Evolutionary conservation across 1,140 invertebrate genomes (phyloP).

Genomic region (Gonioctena quinquepunctata): DNA sequence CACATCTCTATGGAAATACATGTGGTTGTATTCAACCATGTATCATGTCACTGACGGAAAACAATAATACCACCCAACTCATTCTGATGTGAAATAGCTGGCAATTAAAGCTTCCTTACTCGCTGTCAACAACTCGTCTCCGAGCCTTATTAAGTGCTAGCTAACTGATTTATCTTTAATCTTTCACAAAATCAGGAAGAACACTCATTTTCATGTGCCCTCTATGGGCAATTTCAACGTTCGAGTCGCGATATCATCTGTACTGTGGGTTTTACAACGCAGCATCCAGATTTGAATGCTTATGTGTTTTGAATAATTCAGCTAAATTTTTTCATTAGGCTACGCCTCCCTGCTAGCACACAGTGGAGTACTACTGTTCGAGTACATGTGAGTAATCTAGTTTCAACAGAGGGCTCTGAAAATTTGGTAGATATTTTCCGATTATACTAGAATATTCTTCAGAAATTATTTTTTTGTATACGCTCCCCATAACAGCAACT

Average conservation of each 20-base stretch:
- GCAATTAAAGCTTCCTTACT: neutral
- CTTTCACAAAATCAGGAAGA: neutral
- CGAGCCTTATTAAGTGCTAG: neutral
- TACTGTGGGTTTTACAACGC: constrained; percentile 1
- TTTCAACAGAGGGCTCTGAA: too few species aligned
- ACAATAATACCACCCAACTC: neutral
- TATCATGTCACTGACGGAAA: neutral
- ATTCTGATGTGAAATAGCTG: neutral
- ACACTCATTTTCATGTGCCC: constrained; percentile 7
- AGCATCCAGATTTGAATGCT: constrained; percentile 6
- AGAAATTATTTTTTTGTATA: too few species aligned
- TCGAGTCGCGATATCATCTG: neutral
- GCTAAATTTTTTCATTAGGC: constrained; percentile 8
- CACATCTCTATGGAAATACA: too few species aligned
- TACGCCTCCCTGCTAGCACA: neutral
- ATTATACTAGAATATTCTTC: too few species aligned
- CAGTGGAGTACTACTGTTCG: neutral
- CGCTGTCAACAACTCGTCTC: neutral
- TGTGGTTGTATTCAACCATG: too few species aligned
- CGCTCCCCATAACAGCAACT: too few species aligned
- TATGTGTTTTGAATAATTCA: constrained; percentile 15
- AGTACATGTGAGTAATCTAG: too few species aligned
- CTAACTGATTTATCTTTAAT: neutral
- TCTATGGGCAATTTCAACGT: constrained; percentile 1
- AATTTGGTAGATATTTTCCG: too few species aligned